Evolutionary conservation across 2,888 invertebrate species (phyloP).

Genomic region (Euzophera pinguis): DNA sequence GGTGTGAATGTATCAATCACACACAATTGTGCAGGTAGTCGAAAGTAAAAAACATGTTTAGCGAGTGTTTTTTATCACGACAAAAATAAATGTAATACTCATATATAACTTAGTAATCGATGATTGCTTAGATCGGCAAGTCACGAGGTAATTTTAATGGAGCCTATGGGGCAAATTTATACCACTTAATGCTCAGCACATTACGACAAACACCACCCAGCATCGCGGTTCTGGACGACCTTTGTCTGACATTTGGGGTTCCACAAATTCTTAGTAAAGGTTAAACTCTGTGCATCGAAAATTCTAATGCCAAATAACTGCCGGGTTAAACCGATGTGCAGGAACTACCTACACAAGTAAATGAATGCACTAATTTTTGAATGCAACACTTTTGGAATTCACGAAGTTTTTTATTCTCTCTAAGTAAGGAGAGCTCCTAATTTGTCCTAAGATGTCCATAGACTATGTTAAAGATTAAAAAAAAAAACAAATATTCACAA

Average conservation of each 20-base stretch:
- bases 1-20: constrained; percentile 8
- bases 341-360: constrained; percentile 13
- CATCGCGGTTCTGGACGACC: constrained; percentile 42
- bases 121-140: constrained; percentile 35
- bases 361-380: neutral
- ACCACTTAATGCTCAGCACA: constrained; percentile 19
- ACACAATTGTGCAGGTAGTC: neutral
- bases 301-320: constrained; percentile 47
- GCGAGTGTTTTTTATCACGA: constrained; percentile 18
- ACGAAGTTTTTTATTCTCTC: too few species aligned
- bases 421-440: too few species aligned
- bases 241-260: constrained; percentile 65
- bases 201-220: constrained; percentile 36
- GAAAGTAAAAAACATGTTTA: constrained; percentile 11
- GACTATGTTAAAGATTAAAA: too few species aligned
- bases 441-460: too few species aligned
- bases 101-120: constrained; percentile 26
- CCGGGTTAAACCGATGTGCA: constrained; percentile 36
- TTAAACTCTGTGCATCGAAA: constrained; percentile 52
- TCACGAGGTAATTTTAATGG: constrained; percentile 46
- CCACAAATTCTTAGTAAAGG: constrained; percentile 52
- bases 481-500: too few species aligned
- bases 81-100: neutral
- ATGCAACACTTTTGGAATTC: too few species aligned
- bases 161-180: constrained; percentile 15